These are phyloP conservation scores for Diabrotica balteata DNA, from an alignment of 2,888 invertebrate species.

Conservation along the genomic window DNA sequence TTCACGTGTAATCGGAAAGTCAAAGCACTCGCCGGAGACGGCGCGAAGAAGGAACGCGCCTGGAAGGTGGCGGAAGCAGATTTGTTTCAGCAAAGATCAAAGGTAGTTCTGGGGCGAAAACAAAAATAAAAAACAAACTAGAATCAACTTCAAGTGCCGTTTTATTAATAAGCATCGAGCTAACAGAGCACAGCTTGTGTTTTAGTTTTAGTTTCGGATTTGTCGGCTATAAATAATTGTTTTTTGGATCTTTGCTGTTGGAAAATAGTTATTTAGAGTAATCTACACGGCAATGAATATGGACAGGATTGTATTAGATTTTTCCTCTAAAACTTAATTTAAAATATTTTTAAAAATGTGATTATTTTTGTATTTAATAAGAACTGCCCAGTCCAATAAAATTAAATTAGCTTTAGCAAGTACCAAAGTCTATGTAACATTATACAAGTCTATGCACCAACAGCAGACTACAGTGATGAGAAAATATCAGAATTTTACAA, in stretches of 20 bases:
- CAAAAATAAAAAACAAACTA: slow-evolving; percentile 6
- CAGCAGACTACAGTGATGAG: no score
- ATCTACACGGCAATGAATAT: no score
- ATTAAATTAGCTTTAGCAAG: no score
- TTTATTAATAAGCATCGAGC: slow-evolving; percentile 18
- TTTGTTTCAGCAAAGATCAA: slow-evolving; percentile 33
- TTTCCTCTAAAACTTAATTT: no score
- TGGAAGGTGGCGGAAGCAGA: slow-evolving; percentile 29
- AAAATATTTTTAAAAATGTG: no score
- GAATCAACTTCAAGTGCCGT: slow-evolving; percentile 14
- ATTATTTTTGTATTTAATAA: no score
- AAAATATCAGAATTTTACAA: no score
- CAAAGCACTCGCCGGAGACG: slow-evolving; percentile 4
- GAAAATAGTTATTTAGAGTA: slow-evolving; percentile 8
- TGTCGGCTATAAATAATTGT: slow-evolving; percentile 14
- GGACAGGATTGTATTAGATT: no score
- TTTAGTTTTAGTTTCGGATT: slow-evolving; percentile 15
- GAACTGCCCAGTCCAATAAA: no score
- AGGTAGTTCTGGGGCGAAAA: slow-evolving; percentile 8
- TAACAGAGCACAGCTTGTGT: slow-evolving; percentile 23
- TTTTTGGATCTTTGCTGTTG: slow-evolving; percentile 12
- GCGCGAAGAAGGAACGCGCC: neutral
- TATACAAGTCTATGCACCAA: no score
- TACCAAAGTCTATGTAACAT: no score
- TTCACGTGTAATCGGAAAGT: slow-evolving; percentile 24